A percentile compares a stretch with the other conserved stretches of the same genome.
Conservation (phyloP, 1,140 invertebrate species). For the Drusus annulatus region DNA sequence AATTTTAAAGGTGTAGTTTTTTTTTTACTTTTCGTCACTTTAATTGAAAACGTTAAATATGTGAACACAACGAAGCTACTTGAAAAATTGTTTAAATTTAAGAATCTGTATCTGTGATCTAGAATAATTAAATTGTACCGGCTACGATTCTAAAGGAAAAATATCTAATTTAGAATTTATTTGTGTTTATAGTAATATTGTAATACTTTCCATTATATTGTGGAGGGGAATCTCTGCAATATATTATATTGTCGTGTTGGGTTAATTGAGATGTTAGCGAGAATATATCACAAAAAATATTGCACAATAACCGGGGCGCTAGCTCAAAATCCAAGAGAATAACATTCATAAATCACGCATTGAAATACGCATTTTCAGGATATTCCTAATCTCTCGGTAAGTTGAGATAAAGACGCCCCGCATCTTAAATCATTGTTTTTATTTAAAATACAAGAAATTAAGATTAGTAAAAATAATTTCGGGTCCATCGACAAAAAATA, state of each 20-base stretch:
- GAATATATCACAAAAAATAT: constrained; percentile 44
- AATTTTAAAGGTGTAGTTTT: constrained; percentile 31
- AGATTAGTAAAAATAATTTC: constrained; percentile 40
- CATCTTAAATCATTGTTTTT: constrained; percentile 27
- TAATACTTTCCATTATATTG: constrained; percentile 45
- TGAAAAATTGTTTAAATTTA: not conserved
- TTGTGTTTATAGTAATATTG: constrained; percentile 3
- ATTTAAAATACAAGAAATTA: constrained; percentile 14
- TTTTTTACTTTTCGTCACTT: not conserved
- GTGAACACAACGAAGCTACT: constrained; percentile 6
- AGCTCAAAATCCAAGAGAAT: not conserved
- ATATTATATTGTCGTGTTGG: not conserved
- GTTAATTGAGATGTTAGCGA: constrained; percentile 22
- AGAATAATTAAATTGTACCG: constrained; percentile 3
- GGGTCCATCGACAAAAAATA: constrained; percentile 1
- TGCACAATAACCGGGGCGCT: constrained; percentile 32
- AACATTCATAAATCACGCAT: not conserved
- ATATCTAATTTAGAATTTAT: constrained; percentile 54
- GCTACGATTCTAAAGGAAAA: constrained; percentile 18
- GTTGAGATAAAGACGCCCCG: not conserved
- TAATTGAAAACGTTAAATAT: constrained; percentile 15
- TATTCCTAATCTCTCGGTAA: not conserved
- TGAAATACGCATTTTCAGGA: not conserved
- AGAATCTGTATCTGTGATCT: constrained; percentile 8
- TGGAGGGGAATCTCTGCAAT: not conserved